Evolutionary conservation across 2,888 invertebrate genomes (phyloP), one percentile per base, ranked within the genome.

Genomic region (Saturnia pavonia): DNA sequence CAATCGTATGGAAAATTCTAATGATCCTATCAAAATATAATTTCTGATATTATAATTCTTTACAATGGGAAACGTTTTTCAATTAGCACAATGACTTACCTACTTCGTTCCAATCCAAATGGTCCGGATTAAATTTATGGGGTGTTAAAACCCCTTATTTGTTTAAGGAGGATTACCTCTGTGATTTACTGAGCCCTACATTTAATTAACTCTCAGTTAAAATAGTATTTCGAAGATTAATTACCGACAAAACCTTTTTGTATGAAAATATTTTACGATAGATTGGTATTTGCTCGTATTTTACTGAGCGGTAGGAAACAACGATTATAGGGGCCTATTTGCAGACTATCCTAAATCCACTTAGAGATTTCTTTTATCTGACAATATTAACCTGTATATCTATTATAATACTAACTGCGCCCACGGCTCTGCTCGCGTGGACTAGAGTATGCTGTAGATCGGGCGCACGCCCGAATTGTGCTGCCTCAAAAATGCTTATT

Each of bases 111-210:
- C 67, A 73, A 68, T 71, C 71, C 67, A 78, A 77, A 78, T 77
- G 73, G 74, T 74, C 71, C 68, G 68, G 71, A 75, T 73, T 25
- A 74, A 78, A 79, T 78, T 80, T 76, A 76, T 72, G 72, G 72
- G 65, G 76, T 80, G 76, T 76, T 79, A 80, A 79, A 72, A 78
- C 74, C 78, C 76, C 76, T 81, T 81, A 82, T 83, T 85, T 83
- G 77, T 78, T 78, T 79, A 69, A 73, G 70, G 70, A 69, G 75
- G 77, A 82, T 78, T 77, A 74, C 78, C 77, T 71, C 69, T 67
- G 72, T 76, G 78, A 78, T 78, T 77, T 74, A 78, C 77, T 79
- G 81, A 82, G 82, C 75, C 77, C 16, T 76, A 73, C 74, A 76
- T 77, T 77, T 78, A 78, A 78, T 78, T 78, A 78, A 77, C 74